Evolutionary conservation across 2,797 vertebrate species (phyloP).

Genomic region (Eidolon dupreanum): DNA sequence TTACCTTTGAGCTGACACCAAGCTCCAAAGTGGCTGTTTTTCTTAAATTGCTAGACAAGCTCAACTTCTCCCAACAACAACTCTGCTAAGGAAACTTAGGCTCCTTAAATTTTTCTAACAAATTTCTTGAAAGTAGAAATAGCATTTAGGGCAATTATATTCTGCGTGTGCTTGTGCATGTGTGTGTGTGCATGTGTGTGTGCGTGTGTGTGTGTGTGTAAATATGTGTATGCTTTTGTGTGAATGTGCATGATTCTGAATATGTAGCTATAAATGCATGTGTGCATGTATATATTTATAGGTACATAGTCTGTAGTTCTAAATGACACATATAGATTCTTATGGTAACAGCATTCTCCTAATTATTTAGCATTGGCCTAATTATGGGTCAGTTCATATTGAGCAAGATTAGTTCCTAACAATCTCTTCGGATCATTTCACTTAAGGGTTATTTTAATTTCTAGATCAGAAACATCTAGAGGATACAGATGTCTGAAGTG

Average conservation of each 20-base stretch:
- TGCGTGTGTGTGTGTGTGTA: background rate
- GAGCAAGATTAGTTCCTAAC: conserved; percentile 11
- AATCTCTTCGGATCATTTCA: conserved; percentile 28
- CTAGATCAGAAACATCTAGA: conserved; percentile 55
- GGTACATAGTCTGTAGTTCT: background rate
- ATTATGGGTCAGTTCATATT: background rate
- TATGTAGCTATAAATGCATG: background rate
- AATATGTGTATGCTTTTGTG: background rate
- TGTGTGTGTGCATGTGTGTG: background rate
- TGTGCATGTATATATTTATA: background rate
- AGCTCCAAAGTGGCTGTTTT: background rate
- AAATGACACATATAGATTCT: background rate
- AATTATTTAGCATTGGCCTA: conserved; percentile 48
- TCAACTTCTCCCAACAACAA: background rate
- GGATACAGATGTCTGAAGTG: background rate
- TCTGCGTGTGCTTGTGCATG: background rate
- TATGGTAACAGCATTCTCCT: background rate
- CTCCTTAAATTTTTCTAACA: background rate
- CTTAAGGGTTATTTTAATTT: conserved; percentile 58
- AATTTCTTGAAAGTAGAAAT: background rate
- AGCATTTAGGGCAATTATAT: background rate
- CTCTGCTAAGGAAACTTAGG: background rate
- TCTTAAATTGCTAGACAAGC: background rate
- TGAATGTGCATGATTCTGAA: background rate
- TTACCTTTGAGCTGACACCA: background rate